Evolutionary conservation across 37 sponge, comb jelly and placozoan genomes (phyloP).

Genomic region (Halichondria panicea): DNA sequence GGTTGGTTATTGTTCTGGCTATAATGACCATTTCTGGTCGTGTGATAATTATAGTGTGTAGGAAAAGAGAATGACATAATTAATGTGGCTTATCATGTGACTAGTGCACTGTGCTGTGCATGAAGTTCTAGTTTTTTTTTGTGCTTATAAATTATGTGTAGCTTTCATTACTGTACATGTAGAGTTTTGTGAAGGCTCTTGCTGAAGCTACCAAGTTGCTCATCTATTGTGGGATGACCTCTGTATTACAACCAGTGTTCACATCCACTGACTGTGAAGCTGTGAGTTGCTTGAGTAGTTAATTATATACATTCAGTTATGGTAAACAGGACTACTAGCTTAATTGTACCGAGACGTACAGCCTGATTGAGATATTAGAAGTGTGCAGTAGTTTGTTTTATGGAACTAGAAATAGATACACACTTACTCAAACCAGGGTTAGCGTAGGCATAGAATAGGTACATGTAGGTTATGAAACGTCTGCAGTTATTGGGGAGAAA

Average conservation of each 20-base stretch:
- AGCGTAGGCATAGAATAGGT: too few relatives aligned
- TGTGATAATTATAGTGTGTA: too few relatives aligned
- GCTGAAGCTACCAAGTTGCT: constrained; percentile 50
- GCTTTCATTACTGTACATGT: not conserved
- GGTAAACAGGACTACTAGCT: too few relatives aligned
- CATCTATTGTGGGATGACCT: constrained; percentile 40
- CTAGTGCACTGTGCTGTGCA: not conserved
- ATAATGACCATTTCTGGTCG: too few relatives aligned
- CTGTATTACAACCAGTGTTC: constrained; percentile 22
- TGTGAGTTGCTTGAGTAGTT: constrained; percentile 34
- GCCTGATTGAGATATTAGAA: too few relatives aligned
- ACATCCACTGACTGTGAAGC: constrained; percentile 21
- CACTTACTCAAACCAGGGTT: too few relatives aligned
- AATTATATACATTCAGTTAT: too few relatives aligned
- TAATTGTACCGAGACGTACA: too few relatives aligned
- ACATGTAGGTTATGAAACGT: too few relatives aligned
- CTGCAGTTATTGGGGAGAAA: too few relatives aligned
- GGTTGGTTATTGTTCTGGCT: not conserved
- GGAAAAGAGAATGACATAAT: not conserved
- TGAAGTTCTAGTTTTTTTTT: not conserved
- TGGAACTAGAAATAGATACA: too few relatives aligned
- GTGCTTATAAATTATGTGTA: not conserved
- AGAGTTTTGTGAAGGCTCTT: constrained; percentile 53
- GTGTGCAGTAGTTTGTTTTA: too few relatives aligned
- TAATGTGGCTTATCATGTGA: not conserved